A percentile compares a stretch with the other conserved stretches of the same genome.
Conservation (phyloP, 1,140 invertebrate species). For the Drosophila sulfurigaster region DNA sequence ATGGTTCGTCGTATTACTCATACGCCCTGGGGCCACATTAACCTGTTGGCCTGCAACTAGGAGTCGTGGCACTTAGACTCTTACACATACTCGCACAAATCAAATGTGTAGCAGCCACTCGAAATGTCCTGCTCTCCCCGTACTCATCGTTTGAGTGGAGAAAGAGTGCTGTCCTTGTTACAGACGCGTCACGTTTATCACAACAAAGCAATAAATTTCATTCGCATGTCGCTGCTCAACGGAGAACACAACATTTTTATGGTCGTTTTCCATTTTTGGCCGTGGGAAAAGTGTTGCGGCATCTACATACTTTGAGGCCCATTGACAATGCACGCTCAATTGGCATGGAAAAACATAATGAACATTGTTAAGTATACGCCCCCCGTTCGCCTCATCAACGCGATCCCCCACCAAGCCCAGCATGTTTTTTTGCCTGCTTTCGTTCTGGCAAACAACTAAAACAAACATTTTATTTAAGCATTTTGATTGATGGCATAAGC, state of each 20-base stretch:
- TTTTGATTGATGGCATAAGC: constrained; percentile 81
- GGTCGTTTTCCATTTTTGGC: constrained; percentile 8
- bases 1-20: constrained; percentile 43
- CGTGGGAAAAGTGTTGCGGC: constrained; percentile 38
- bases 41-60: constrained; percentile 63
- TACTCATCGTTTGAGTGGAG: constrained; percentile 21
- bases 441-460: constrained; percentile 55
- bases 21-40: constrained; percentile 53
- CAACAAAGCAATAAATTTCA: constrained; percentile 80
- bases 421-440: constrained; percentile 41
- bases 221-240: constrained; percentile 50
- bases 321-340: constrained; percentile 57
- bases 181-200: constrained; percentile 76
- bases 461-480: constrained; percentile 82
- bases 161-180: constrained; percentile 41
- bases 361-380: constrained; percentile 46
- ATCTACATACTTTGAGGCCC: constrained; percentile 39
- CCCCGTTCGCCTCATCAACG: neutral
- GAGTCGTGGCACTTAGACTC: constrained; percentile 23
- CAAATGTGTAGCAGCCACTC: constrained; percentile 62
- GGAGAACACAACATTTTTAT: constrained; percentile 36
- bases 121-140: constrained; percentile 49
- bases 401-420: neutral
- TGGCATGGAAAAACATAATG: constrained; percentile 66
- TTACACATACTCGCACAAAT: constrained; percentile 43